Conservation (phyloP, 1,140 invertebrate genomes). For the Cryptotermes secundus region DNA sequence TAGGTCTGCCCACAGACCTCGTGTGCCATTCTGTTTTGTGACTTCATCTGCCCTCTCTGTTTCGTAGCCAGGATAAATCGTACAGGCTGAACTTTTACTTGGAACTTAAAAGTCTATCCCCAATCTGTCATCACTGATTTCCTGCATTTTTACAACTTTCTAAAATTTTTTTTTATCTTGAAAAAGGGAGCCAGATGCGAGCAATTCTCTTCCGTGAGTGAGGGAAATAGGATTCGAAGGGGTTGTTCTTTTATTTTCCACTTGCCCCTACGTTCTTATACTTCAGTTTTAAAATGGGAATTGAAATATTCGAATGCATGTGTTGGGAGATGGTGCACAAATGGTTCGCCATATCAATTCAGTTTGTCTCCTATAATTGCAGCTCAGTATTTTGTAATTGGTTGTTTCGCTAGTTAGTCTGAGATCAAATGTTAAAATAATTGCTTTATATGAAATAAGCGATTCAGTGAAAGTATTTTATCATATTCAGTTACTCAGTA, state of each 20-base stretch:
- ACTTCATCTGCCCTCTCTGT: too few species aligned
- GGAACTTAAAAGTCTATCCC: not conserved
- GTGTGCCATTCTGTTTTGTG: not conserved
- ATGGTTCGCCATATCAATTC: not conserved
- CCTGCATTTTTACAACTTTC: not conserved
- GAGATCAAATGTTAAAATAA: too few species aligned
- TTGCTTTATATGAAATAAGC: too few species aligned
- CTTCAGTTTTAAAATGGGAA: not conserved
- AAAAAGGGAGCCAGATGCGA: not conserved
- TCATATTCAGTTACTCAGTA: too few species aligned
- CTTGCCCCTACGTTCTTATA: not conserved
- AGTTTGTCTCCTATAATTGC: not conserved
- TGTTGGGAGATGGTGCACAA: too few species aligned
- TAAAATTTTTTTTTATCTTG: not conserved
- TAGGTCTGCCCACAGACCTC: not conserved
- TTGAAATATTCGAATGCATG: not conserved
- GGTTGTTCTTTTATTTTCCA: not conserved
- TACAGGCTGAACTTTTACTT: not conserved
- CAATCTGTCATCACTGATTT: not conserved
- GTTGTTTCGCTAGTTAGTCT: too few species aligned
- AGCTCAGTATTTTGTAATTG: too few species aligned
- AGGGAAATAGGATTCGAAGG: not conserved
- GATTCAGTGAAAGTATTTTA: too few species aligned
- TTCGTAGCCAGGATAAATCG: too few species aligned
- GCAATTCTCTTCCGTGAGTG: constrained; percentile 2